Conservation (phyloP, 2,888 invertebrate genomes). For the Pterostichus madidus region DNA sequence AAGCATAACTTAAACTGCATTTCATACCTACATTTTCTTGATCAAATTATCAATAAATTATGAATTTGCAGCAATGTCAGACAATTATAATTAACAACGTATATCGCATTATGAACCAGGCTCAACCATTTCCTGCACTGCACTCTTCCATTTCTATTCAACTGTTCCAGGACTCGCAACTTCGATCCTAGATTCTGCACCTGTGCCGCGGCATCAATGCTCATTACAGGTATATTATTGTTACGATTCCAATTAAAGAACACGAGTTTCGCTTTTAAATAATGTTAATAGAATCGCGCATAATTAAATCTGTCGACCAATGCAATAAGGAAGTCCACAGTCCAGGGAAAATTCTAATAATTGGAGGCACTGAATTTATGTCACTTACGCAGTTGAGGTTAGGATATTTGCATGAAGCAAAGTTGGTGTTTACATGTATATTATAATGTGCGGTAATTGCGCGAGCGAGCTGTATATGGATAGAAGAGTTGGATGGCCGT, state of each 20-base stretch:
- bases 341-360: slow-evolving; percentile 33
- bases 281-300: slow-evolving; percentile 54
- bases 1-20: not conserved
- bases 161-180: not conserved
- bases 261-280: slow-evolving; percentile 60
- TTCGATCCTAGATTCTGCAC: slow-evolving; percentile 47
- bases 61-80: slow-evolving; percentile 48
- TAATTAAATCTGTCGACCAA: slow-evolving; percentile 53
- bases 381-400: slow-evolving; percentile 16
- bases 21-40: slow-evolving; percentile 29
- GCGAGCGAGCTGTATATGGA: slow-evolving; percentile 4
- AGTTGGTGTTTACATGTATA: slow-evolving; percentile 43
- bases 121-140: slow-evolving; percentile 40
- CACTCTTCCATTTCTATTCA: not conserved
- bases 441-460: slow-evolving; percentile 44
- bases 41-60: slow-evolving; percentile 55
- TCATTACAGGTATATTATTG: slow-evolving; percentile 62
- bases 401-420: slow-evolving; percentile 37
- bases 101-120: slow-evolving; percentile 23
- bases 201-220: slow-evolving; percentile 20
- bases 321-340: slow-evolving; percentile 55
- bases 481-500: slow-evolving; percentile 3
- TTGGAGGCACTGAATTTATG: slow-evolving; percentile 55
- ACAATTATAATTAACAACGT: slow-evolving; percentile 50
- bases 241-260: slow-evolving; percentile 61